These are phyloP conservation scores for Drosophila borborema DNA, from an alignment of 2,888 invertebrate species.

Conservation along the genomic window DNA sequence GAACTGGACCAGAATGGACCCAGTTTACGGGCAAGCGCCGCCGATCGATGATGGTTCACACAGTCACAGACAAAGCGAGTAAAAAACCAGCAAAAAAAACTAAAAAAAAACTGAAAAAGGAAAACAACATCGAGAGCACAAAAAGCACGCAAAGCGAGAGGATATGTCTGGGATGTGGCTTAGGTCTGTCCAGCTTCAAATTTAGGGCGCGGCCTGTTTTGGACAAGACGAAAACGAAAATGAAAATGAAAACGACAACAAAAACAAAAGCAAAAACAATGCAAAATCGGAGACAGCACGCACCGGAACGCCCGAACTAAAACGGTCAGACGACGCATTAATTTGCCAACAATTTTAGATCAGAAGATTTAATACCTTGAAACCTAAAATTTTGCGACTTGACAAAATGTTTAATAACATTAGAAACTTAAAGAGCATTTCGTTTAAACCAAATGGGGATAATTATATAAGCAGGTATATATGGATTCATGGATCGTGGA, in stretches of 20 bases:
- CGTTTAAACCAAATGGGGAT: background rate
- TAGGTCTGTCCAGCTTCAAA: slow-evolving; percentile 29
- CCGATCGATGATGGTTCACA: slow-evolving; percentile 58
- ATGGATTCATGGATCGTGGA: too few relatives aligned
- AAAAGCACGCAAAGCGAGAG: slow-evolving; percentile 36
- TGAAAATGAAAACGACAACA: background rate
- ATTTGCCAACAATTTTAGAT: slow-evolving; percentile 39
- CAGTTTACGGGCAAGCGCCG: slow-evolving; percentile 57
- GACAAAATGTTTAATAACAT: background rate
- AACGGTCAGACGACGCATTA: slow-evolving; percentile 33
- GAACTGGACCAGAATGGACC: slow-evolving; percentile 24
- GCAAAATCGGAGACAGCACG: slow-evolving; percentile 47
- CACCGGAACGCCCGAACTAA: slow-evolving; percentile 44
- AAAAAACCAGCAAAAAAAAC: background rate
- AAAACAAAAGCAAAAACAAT: slow-evolving; percentile 16
- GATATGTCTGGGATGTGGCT: slow-evolving; percentile 46
- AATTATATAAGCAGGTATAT: background rate
- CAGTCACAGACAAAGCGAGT: slow-evolving; percentile 27
- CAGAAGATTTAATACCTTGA: background rate
- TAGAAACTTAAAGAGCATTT: background rate
- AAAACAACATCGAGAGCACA: slow-evolving; percentile 22
- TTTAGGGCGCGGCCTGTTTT: slow-evolving; percentile 48
- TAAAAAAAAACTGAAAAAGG: slow-evolving; percentile 4
- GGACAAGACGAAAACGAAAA: slow-evolving; percentile 29
- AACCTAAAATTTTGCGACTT: background rate